Evolutionary conservation across 1,140 invertebrate genomes (phyloP).

Genomic region (Conus betulinus): DNA sequence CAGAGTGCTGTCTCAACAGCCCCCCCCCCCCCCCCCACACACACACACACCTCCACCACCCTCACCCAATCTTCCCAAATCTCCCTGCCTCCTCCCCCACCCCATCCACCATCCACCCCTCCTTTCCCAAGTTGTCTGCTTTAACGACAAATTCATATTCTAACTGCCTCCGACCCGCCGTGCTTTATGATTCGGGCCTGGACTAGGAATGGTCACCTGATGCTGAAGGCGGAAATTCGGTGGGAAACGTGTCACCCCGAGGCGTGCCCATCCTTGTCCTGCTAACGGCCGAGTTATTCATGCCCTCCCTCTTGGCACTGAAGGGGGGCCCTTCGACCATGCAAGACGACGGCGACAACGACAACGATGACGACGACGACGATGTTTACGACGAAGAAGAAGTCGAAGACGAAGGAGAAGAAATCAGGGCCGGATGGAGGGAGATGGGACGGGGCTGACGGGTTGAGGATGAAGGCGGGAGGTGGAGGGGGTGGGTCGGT

Average conservation of each 20-base stretch:
- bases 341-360: background rate
- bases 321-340: background rate
- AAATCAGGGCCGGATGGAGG: background rate
- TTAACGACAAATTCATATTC: slow-evolving; percentile 29
- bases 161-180: slow-evolving; percentile 11
- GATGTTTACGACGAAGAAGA: background rate
- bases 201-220: slow-evolving; percentile 19
- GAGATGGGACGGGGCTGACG: background rate
- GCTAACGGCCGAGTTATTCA: background rate
- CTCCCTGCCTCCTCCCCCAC: too few species aligned
- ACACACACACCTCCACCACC: too few species aligned
- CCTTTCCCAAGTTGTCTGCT: background rate
- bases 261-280: background rate
- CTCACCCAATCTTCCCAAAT: too few species aligned
- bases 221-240: slow-evolving; percentile 20
- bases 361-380: background rate
- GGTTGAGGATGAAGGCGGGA: too few species aligned
- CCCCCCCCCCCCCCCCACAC: slow-evolving; percentile 4
- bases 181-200: slow-evolving; percentile 5
- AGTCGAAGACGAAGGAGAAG: background rate
- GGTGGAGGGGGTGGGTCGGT: too few species aligned
- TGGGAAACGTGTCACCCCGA: background rate
- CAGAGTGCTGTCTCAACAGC: background rate
- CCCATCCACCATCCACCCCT: background rate
- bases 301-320: background rate